Evolutionary conservation across 2,113 vertebrate species (phyloP), one percentile per base, ranked within the genome.

Genomic region (Lophura nycthemera): DNA sequence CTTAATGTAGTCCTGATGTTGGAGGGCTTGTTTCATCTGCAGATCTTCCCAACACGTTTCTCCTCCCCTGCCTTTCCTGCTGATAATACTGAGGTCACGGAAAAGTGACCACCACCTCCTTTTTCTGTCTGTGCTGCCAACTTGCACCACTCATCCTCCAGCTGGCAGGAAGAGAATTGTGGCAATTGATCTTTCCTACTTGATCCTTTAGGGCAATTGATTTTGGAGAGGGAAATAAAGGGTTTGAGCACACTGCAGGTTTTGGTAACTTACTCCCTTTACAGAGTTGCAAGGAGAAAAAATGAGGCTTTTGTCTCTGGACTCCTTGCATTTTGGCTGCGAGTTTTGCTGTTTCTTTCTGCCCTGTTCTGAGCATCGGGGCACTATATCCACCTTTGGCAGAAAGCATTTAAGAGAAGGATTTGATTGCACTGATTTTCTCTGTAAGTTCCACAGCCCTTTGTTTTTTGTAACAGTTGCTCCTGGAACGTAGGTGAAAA

Each of bases 151-250:
- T 92, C 73, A 73, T 64, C 66, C 67, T 89, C 77, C 73, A 59
- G 57, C n/a, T 93, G 72, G 77, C 66, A 43, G 43, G 42, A 16
- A 60, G 72, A 45, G 73, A 84, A 21, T 36, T 81, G 77, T 93
- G 95, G 81, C 64, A 69, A 50, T 86, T 76, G 60, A 27, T 81
- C 83, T 85, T 70, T 83, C 89, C 90, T 88, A 60, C 77, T 86
- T 80, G 65, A 70, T 84, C 78, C 77, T 94, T 60, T 24, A 42
- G 86, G 88, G 83, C 96, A 96, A 92, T 8, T 19, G 65, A 94
- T 95, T 73, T 92, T 95, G 40, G n/a, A 88, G 86, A 93, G 94
- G 69, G 71, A 59, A 8, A 8, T 14, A 47, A 42, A 70, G 22
- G 36, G 24, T 25, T 63, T 87, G 93, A 94, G 83, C 84, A 81